phyloP scores from a whole-genome alignment of 2,797 vertebrate species.

The Xiphophorus birchmanni region DNA sequence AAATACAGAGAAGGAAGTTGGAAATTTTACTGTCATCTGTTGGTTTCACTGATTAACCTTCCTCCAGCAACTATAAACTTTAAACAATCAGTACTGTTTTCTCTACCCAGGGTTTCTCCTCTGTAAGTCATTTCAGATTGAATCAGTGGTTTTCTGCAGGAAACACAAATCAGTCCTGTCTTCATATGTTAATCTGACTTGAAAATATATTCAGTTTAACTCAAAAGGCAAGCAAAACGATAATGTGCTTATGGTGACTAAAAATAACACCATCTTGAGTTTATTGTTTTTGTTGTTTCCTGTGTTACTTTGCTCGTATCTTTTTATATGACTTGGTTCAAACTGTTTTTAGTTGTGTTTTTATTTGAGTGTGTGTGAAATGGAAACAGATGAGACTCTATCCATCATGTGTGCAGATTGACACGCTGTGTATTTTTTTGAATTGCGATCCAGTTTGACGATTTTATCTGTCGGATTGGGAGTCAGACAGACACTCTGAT shows the following conservation, averaged over 20 bases:
- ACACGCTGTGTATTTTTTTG: constrained; percentile 37
- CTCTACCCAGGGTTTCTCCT: not conserved
- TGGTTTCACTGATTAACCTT: constrained; percentile 1
- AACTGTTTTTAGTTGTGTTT: not conserved
- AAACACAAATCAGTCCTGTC: not conserved
- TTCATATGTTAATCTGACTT: not conserved
- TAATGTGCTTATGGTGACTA: not conserved
- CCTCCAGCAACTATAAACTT: not conserved
- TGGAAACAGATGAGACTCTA: constrained; percentile 41
- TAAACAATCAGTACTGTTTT: not conserved
- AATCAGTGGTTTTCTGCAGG: not conserved
- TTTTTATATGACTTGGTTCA: not conserved
- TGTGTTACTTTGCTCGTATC: not conserved
- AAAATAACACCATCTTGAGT: not conserved
- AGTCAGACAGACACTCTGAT: constrained; percentile 52
- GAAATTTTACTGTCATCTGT: not conserved
- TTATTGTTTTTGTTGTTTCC: not conserved
- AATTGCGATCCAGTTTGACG: constrained; percentile 21
- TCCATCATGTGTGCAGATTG: constrained; percentile 27
- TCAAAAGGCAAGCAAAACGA: not conserved
- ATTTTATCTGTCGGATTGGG: constrained; percentile 48
- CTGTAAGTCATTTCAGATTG: not conserved
- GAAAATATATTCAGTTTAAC: not conserved
- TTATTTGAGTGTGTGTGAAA: constrained; percentile 16
- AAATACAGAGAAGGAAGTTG: not conserved